These are phyloP conservation scores for Drosophila mojavensis DNA, from an alignment of 1,140 invertebrate species.

Conservation along the genomic window DNA sequence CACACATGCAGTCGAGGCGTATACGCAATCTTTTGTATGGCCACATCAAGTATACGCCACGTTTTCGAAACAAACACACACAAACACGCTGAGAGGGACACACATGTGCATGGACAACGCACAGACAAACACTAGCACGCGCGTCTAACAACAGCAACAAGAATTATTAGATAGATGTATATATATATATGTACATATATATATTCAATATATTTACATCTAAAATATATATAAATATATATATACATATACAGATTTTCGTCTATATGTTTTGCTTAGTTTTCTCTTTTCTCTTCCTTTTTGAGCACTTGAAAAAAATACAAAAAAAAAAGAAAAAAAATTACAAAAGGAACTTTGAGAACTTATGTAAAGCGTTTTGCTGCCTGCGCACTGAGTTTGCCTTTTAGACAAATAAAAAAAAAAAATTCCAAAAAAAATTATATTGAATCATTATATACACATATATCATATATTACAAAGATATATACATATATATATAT, in stretches of 20 bases:
- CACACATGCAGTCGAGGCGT: slow-evolving; percentile 49
- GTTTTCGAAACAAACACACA: slow-evolving; percentile 37
- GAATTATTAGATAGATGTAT: background rate
- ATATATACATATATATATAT: slow-evolving; percentile 13
- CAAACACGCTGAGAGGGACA: background rate
- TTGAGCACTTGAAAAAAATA: slow-evolving; percentile 44
- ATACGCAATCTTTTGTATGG: slow-evolving; percentile 65
- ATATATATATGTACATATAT: slow-evolving; percentile 7
- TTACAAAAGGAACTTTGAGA: slow-evolving; percentile 44
- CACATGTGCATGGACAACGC: background rate
- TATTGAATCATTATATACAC: slow-evolving; percentile 5
- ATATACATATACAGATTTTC: slow-evolving; percentile 16
- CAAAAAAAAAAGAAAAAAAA: slow-evolving; percentile 40
- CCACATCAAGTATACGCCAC: slow-evolving; percentile 73
- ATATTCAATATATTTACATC: slow-evolving; percentile 8
- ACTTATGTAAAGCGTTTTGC: slow-evolving; percentile 71
- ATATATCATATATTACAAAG: slow-evolving; percentile 1
- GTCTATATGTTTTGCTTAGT: slow-evolving; percentile 20
- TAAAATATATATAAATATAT: slow-evolving; percentile 20
- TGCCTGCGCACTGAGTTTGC: slow-evolving; percentile 41
- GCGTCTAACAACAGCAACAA: slow-evolving; percentile 45
- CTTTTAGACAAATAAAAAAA: slow-evolving; percentile 11
- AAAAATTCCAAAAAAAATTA: slow-evolving; percentile 1
- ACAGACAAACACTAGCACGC: slow-evolving; percentile 35
- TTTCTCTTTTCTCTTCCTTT: slow-evolving; percentile 10